Evolutionary conservation across 2,113 vertebrate species (phyloP).

Genomic region (Oreochromis spilurus): DNA sequence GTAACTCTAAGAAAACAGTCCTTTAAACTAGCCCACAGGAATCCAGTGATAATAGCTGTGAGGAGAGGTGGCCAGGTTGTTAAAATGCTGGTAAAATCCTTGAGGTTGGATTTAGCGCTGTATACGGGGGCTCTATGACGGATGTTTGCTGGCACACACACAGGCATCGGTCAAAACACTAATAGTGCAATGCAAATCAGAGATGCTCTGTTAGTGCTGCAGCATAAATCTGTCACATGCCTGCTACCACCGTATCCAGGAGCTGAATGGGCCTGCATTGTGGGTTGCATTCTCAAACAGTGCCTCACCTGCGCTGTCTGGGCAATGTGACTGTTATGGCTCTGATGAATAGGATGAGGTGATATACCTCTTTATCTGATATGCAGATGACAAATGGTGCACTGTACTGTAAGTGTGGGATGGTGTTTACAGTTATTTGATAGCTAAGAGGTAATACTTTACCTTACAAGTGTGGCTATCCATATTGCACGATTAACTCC

Average conservation of each 20-base stretch:
- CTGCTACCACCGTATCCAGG: constrained; percentile 53
- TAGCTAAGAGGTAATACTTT: constrained; percentile 11
- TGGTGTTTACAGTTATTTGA: constrained; percentile 19
- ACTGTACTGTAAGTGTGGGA: constrained; percentile 14
- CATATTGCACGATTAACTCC: constrained; percentile 14
- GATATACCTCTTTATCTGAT: constrained; percentile 45
- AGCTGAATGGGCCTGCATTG: constrained; percentile 65
- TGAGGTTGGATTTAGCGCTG: neutral
- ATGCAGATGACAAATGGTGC: constrained; percentile 42
- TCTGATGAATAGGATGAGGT: constrained; percentile 8
- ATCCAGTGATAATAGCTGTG: constrained; percentile 43
- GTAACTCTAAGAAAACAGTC: constrained; percentile 34
- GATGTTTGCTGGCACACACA: constrained; percentile 35
- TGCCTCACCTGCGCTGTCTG: constrained; percentile 42
- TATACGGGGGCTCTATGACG: neutral
- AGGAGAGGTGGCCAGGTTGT: constrained; percentile 44
- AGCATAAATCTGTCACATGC: constrained; percentile 39
- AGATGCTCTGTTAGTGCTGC: constrained; percentile 1
- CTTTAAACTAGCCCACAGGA: constrained; percentile 59
- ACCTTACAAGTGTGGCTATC: neutral
- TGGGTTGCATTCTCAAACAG: constrained; percentile 50
- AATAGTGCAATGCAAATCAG: constrained; percentile 35
- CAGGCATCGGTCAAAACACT: constrained; percentile 6
- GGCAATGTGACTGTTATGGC: constrained; percentile 20
- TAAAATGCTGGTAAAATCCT: constrained; percentile 52